Conservation (phyloP, 1,140 invertebrate species). For the Drosophila novamexicana region DNA sequence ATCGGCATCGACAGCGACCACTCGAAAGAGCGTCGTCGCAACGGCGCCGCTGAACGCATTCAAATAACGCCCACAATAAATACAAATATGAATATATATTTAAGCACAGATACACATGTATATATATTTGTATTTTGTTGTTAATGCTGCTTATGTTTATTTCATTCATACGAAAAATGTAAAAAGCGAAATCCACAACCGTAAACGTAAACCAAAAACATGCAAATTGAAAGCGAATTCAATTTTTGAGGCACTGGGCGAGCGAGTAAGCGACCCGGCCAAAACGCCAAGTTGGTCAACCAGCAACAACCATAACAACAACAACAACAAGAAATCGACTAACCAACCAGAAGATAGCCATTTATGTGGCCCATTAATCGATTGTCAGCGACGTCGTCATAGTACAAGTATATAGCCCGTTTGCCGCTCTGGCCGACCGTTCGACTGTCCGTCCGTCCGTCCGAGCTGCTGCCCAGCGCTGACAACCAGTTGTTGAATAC, state of each 20-base stretch:
- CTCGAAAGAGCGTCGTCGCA: conserved; percentile 57
- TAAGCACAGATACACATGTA: conserved; percentile 11
- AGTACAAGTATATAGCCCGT: conserved; percentile 24
- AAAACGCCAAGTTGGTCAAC: conserved; percentile 40
- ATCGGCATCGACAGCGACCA: neutral
- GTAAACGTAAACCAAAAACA: conserved; percentile 63
- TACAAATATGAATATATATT: conserved; percentile 29
- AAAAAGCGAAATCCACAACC: conserved; percentile 39
- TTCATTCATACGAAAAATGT: conserved; percentile 68
- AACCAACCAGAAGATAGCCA: conserved; percentile 79
- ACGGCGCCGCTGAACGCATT: conserved; percentile 75
- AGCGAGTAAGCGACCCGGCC: conserved; percentile 13
- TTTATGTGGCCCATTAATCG: conserved; percentile 81
- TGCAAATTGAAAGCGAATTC: conserved; percentile 80
- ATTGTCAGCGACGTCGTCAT: conserved; percentile 78
- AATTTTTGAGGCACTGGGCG: conserved; percentile 37
- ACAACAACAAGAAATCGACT: conserved; percentile 19
- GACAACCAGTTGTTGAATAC: conserved; percentile 64
- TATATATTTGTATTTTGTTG: conserved; percentile 51
- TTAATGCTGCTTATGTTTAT: conserved; percentile 69
- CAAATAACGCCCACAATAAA: conserved; percentile 74
- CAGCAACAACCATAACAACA: conserved; percentile 1
- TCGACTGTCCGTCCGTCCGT: conserved; percentile 9
- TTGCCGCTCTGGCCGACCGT: neutral
- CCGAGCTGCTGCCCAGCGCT: conserved; percentile 31